Conservation (phyloP, 2,113 vertebrate genomes). For the Gadus macrocephalus region DNA sequence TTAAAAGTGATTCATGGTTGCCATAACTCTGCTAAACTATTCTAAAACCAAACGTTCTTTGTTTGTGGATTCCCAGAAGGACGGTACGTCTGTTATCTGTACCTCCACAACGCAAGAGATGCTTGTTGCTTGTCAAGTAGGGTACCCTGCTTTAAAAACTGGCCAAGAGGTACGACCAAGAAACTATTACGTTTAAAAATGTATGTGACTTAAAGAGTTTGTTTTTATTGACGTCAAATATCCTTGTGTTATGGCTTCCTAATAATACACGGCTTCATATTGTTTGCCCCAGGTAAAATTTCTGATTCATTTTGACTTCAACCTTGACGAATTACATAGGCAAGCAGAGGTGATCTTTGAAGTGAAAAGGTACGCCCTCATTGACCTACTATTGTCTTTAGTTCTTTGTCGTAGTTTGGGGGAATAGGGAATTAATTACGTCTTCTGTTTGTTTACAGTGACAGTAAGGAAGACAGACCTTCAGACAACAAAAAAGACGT, state of each 20-base stretch:
- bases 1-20: too few species aligned
- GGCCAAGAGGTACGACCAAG: constrained; percentile 71
- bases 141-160: constrained; percentile 78
- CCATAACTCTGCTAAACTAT: neutral
- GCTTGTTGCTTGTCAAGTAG: constrained; percentile 78
- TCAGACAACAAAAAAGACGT: constrained; percentile 74
- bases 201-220: neutral
- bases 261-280: constrained; percentile 3
- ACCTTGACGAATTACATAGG: constrained; percentile 75
- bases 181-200: neutral
- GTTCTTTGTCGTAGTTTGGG: neutral
- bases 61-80: constrained; percentile 63
- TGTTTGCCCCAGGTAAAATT: constrained; percentile 75
- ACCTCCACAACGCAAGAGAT: constrained; percentile 65
- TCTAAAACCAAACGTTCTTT: neutral
- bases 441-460: constrained; percentile 62
- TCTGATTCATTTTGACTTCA: constrained; percentile 84
- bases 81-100: constrained; percentile 80
- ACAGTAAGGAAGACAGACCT: constrained; percentile 74
- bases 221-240: neutral
- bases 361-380: constrained; percentile 73
- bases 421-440: neutral
- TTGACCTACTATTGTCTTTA: neutral
- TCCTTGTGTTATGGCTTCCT: neutral
- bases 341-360: constrained; percentile 71